Conservation (phyloP, 2,113 vertebrate genomes). For the Tenebrosternarchus preto region DNA sequence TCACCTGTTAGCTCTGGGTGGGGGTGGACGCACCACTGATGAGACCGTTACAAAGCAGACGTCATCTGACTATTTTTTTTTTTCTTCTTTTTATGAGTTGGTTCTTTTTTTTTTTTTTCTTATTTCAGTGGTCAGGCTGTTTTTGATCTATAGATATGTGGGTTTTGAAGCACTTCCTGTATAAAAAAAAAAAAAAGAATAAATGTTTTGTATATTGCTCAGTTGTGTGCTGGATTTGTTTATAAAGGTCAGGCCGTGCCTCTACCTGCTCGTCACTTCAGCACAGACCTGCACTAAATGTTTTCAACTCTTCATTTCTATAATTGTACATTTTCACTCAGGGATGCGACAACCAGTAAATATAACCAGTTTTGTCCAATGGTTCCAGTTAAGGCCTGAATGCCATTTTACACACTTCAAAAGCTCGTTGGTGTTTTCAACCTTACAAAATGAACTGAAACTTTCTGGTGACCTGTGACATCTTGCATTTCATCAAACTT, state of each 20-base stretch:
- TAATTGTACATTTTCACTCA: not conserved
- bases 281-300: not conserved
- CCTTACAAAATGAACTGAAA: too few species aligned
- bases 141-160: constrained; percentile 51
- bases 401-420: too few species aligned
- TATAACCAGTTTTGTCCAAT: too few species aligned
- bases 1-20: not conserved
- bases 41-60: not conserved
- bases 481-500: too few species aligned
- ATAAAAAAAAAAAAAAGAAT: constrained; percentile 57
- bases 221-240: constrained; percentile 49
- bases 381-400: too few species aligned
- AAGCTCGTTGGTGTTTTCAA: too few species aligned
- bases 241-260: not conserved
- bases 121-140: constrained; percentile 64
- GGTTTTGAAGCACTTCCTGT: constrained; percentile 73
- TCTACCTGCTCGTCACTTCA: not conserved
- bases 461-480: too few species aligned
- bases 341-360: too few species aligned
- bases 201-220: constrained; percentile 74
- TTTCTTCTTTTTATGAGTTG: not conserved
- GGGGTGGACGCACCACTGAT: not conserved
- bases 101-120: constrained; percentile 68
- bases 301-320: not conserved
- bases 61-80: not conserved